phyloP scores from a whole-genome alignment of 2,888 invertebrate species.

The Drosophila basisetae region DNA sequence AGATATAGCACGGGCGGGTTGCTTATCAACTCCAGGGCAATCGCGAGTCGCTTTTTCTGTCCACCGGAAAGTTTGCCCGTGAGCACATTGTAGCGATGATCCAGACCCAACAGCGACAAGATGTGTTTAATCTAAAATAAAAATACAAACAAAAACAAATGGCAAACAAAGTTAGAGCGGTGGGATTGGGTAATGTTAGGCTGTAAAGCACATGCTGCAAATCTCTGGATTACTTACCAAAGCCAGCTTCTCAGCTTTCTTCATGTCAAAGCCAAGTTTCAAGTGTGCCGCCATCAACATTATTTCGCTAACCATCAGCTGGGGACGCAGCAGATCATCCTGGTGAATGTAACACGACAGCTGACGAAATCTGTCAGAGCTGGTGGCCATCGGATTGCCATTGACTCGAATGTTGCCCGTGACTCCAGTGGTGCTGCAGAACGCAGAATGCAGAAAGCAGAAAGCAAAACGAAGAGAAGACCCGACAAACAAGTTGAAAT shows the following conservation, averaged over 20 bases:
- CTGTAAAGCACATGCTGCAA: not conserved
- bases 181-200: conserved; percentile 26
- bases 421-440: conserved; percentile 89
- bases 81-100: conserved; percentile 89
- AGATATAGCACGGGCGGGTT: conserved; percentile 95
- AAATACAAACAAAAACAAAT: conserved; percentile 3
- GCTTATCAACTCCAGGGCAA: conserved; percentile 93
- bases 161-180: not conserved
- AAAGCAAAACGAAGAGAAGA: conserved; percentile 13
- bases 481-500: conserved; percentile 32
- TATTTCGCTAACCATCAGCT: conserved; percentile 92
- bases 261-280: conserved; percentile 90
- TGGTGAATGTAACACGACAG: conserved; percentile 95
- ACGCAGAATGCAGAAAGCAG: not conserved
- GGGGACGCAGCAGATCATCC: conserved; percentile 90
- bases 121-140: conserved; percentile 90
- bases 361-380: conserved; percentile 89
- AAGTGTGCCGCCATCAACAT: conserved; percentile 93
- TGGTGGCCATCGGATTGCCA: conserved; percentile 87
- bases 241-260: conserved; percentile 89
- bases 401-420: conserved; percentile 91
- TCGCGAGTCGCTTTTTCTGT: conserved; percentile 92
- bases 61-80: conserved; percentile 93
- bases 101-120: conserved; percentile 90
- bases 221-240: conserved; percentile 86